Percentiles rank a stretch among this genome's conserved stretches.
Conservation (phyloP, 64 coral and sea anemone species). For the Montipora foliosa region DNA sequence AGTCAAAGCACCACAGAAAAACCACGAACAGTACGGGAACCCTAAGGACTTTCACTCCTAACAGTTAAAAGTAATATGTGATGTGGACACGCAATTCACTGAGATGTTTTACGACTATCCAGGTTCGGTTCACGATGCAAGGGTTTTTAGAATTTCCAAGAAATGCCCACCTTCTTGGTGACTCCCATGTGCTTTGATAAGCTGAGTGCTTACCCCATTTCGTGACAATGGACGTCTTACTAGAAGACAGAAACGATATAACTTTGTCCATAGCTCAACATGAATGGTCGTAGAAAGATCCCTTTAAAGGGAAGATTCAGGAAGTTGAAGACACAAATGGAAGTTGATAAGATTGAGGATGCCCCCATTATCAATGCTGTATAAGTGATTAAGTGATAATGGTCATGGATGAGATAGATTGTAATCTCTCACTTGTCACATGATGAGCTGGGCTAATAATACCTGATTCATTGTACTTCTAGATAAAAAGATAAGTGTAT, state of each 20-base stretch:
- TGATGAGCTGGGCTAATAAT: no score
- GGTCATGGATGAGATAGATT: no score
- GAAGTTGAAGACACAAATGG: constrained; percentile 46
- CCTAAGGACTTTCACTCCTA: constrained; percentile 49
- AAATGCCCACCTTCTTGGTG: constrained; percentile 34
- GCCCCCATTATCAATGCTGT: not conserved
- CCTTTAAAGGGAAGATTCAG: constrained; percentile 32
- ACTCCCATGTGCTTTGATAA: constrained; percentile 11
- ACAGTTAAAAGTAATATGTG: constrained; percentile 50
- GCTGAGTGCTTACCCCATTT: constrained; percentile 14
- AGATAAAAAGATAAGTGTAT: no score
- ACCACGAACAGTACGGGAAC: constrained; percentile 49
- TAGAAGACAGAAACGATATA: not conserved
- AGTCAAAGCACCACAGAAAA: constrained; percentile 45
- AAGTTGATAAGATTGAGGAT: constrained; percentile 20
- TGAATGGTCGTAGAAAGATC: constrained; percentile 44
- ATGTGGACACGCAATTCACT: constrained; percentile 52
- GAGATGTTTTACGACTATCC: constrained; percentile 46
- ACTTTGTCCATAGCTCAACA: constrained; percentile 36
- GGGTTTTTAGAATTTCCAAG: constrained; percentile 48
- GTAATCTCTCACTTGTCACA: no score
- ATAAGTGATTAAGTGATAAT: no score
- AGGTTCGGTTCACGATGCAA: constrained; percentile 31
- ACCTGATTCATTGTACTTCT: no score
- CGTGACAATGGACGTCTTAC: constrained; percentile 43